phyloP scores from a whole-genome alignment of 2,888 invertebrate genomes.

The Cheilosia pagana region DNA sequence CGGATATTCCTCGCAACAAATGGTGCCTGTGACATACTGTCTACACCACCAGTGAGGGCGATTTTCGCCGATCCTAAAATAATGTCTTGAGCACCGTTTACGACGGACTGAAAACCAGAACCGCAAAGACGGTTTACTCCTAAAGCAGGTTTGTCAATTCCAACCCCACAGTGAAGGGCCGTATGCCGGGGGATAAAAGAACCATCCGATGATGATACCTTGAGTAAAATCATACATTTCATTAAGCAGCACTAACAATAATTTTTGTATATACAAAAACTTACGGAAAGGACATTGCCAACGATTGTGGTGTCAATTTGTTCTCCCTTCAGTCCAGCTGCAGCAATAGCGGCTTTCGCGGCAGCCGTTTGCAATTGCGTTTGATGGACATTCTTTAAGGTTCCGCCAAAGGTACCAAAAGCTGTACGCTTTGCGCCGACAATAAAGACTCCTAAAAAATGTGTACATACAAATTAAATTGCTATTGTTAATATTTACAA shows the following conservation, averaged over 20 bases:
- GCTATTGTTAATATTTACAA: too few species aligned
- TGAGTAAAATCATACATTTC: conserved; percentile 31
- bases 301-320: conserved; percentile 94
- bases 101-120: conserved; percentile 97
- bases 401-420: conserved; percentile 97
- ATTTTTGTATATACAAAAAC: conserved; percentile 78
- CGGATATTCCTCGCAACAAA: conserved; percentile 92
- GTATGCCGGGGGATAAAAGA: conserved; percentile 94
- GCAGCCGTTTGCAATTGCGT: conserved; percentile 93
- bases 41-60: conserved; percentile 95
- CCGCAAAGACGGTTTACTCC: conserved; percentile 97
- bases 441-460: conserved; percentile 90
- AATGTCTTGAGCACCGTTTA: conserved; percentile 97
- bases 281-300: conserved; percentile 94
- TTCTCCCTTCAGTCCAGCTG: conserved; percentile 92
- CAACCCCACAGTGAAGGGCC: conserved; percentile 93
- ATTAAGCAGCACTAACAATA: neutral
- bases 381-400: conserved; percentile 89
- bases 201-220: conserved; percentile 92
- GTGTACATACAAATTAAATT: neutral
- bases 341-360: conserved; percentile 90
- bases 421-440: conserved; percentile 98
- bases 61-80: conserved; percentile 92
- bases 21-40: conserved; percentile 98
- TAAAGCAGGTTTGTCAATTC: conserved; percentile 92